Base-by-base conservation (phyloP, 2,113 vertebrate species). In the Amblyopsis rosae region DNA sequence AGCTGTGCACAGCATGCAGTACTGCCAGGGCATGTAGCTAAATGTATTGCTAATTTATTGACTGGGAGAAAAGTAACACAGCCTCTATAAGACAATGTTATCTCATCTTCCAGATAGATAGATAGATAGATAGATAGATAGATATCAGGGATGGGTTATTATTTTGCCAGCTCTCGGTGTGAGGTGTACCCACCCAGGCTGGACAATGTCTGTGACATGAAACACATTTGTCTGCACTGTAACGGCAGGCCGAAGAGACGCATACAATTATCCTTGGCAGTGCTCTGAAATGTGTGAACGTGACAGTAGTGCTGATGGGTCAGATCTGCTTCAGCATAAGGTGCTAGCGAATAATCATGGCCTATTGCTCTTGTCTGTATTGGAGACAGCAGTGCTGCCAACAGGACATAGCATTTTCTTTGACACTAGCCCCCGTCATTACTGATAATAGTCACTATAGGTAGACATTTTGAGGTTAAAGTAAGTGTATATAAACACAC, bases 111-210 rank as follows among this genome's bases (percentile, higher is more conserved):
- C 11, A 32, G 54, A 72, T n/a, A n/a, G n/a, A n/a, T n/a, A n/a
- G n/a, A n/a, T n/a, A n/a, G n/a, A n/a, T n/a, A n/a, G n/a, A n/a
- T n/a, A n/a, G n/a, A n/a, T n/a, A n/a, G n/a, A 57, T 60, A 65
- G 61, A 74, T 33, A 12, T 9, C 65, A 69, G 64, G 82, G 74
- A 80, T 86, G 56, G 82, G 86, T 65, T 85, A 89, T 95, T 94
- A 95, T 93, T 89, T 26, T 26, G 26, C 94, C 94, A 94, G 58
- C 93, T 94, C 89, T 92, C 82, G 78, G 87, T 90, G 90, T 90
- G 83, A 87, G 26, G 26, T 26, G 26, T 26, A 26, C 26, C 26
- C 26, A 26, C 26, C 26, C 26, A 26, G 26, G 26, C 26, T 26
- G 26, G 26, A 12, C 9, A 50, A 50, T 11, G 49, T 12, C 26